phyloP scores from a whole-genome alignment of 1,140 invertebrate species.

The Anoplophora glabripennis region DNA sequence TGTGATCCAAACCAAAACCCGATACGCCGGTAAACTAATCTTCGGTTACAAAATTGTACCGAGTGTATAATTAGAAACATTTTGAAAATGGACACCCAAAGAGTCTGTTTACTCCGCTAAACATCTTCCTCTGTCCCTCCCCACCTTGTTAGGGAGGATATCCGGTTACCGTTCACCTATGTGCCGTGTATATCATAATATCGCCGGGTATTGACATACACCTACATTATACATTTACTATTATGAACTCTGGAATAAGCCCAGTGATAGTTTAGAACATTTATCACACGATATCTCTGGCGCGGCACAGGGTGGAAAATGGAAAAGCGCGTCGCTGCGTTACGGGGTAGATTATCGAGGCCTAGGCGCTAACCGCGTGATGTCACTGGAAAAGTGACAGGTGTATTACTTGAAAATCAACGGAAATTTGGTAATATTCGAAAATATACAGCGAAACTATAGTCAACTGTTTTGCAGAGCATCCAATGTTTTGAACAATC shows the following conservation, averaged over 20 bases:
- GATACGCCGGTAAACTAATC: conserved; percentile 10
- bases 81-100: conserved; percentile 36
- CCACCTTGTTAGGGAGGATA: conserved; percentile 14
- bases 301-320: no score
- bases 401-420: no score
- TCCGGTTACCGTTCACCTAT: conserved; percentile 29
- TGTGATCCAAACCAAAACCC: background rate
- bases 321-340: no score
- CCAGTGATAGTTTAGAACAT: no score
- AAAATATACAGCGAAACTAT: no score
- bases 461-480: no score
- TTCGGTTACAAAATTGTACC: conserved; percentile 29
- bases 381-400: no score
- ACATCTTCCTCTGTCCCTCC: conserved; percentile 18
- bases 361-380: no score
- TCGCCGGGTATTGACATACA: conserved; percentile 13
- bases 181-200: conserved; percentile 13
- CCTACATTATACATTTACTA: conserved; percentile 9
- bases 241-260: conserved; percentile 10
- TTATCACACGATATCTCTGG: no score
- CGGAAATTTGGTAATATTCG: no score
- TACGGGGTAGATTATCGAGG: no score
- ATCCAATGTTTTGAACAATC: no score
- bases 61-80: conserved; percentile 37
- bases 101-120: conserved; percentile 32